Percentiles rank a stretch among this genome's conserved stretches.
phyloP scores from a whole-genome alignment of 1,140 invertebrate genomes.

The Bombus picipes region DNA sequence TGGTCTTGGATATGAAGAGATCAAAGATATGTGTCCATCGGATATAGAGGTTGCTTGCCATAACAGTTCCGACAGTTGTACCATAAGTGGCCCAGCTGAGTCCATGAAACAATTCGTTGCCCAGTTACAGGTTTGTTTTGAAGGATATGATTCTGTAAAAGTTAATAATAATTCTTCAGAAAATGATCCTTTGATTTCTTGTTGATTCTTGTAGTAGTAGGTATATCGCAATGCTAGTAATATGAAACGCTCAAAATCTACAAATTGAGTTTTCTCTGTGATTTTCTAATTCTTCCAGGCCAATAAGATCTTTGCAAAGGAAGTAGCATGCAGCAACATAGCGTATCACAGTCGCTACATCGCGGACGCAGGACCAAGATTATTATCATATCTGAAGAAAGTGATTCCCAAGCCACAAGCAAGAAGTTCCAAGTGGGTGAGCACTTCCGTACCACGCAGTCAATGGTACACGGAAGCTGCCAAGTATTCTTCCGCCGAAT shows the following conservation, averaged over 20 bases:
- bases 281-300: slow-evolving; percentile 76
- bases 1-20: slow-evolving; percentile 85
- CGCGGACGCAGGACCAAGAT: slow-evolving; percentile 85
- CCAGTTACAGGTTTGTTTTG: slow-evolving; percentile 78
- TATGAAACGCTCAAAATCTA: too few relatives aligned
- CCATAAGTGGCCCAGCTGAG: slow-evolving; percentile 87
- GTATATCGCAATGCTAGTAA: too few relatives aligned
- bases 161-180: neutral
- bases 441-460: slow-evolving; percentile 90
- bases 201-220: too few relatives aligned
- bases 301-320: slow-evolving; percentile 90
- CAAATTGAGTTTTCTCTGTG: neutral
- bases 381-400: slow-evolving; percentile 88
- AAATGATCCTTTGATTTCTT: too few relatives aligned
- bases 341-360: slow-evolving; percentile 90
- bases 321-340: slow-evolving; percentile 87
- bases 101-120: slow-evolving; percentile 78
- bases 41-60: slow-evolving; percentile 88
- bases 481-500: slow-evolving; percentile 91
- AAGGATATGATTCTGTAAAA: neutral
- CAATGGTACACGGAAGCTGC: slow-evolving; percentile 89
- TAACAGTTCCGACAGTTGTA: slow-evolving; percentile 87
- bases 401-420: slow-evolving; percentile 87
- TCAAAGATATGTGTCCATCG: slow-evolving; percentile 81
- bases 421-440: slow-evolving; percentile 92